These are phyloP conservation scores for Spinibarbus caldwelli DNA, from an alignment of 2,797 vertebrate species.

Conservation along the genomic window DNA sequence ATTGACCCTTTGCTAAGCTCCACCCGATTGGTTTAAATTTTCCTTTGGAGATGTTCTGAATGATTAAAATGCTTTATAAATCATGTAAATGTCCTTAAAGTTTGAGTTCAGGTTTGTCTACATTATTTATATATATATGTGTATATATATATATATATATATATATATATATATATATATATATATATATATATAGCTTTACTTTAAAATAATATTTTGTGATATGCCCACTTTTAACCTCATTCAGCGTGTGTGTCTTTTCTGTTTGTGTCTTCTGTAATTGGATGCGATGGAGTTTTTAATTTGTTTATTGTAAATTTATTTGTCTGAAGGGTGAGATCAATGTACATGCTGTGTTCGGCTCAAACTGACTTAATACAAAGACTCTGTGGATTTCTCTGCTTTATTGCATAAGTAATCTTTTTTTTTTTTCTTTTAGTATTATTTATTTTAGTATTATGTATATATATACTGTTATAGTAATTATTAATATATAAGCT, in stretches of 20 bases:
- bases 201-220: background rate
- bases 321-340: background rate
- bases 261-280: conserved; percentile 24
- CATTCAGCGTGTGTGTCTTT: background rate
- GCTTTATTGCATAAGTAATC: background rate
- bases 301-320: conserved; percentile 7
- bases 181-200: too few species aligned
- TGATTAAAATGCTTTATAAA: background rate
- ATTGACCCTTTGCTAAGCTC: background rate
- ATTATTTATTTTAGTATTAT: background rate
- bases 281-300: conserved; percentile 33
- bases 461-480: background rate
- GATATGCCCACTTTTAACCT: background rate
- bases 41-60: background rate
- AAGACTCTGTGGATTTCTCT: background rate
- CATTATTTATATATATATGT: too few species aligned
- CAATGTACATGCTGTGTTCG: background rate
- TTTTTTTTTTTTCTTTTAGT: background rate
- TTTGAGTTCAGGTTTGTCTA: background rate
- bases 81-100: background rate
- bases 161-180: too few species aligned
- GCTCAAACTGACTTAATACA: background rate
- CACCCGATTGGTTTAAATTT: background rate
- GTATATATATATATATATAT: too few species aligned
- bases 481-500: background rate